Evolutionary conservation across 2,113 vertebrate species (phyloP).

Genomic region (Triplophysa siluroides): DNA sequence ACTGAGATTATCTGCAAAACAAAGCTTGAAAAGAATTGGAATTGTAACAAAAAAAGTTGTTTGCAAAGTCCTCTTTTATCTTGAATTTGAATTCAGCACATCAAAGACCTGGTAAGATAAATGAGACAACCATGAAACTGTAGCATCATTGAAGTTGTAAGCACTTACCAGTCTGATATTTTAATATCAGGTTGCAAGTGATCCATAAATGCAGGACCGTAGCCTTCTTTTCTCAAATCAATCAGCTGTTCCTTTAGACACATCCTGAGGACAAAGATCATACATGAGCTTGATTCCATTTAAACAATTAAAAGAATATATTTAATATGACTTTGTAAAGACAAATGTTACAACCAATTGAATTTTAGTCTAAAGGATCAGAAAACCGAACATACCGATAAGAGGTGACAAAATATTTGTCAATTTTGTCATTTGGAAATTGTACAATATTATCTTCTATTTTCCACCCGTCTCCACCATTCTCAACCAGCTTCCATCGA

Average conservation of each 20-base stretch:
- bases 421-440: slow-evolving; percentile 59
- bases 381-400: slow-evolving; percentile 60
- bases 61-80: too few relatives aligned
- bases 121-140: not conserved
- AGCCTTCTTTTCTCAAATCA: slow-evolving; percentile 67
- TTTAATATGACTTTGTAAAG: not conserved
- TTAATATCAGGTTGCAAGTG: slow-evolving; percentile 67
- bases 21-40: too few relatives aligned
- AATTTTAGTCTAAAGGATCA: not conserved
- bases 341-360: too few relatives aligned
- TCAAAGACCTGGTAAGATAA: not conserved
- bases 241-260: slow-evolving; percentile 73
- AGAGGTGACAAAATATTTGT: slow-evolving; percentile 73
- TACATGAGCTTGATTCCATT: too few relatives aligned
- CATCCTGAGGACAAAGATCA: slow-evolving; percentile 47
- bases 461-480: slow-evolving; percentile 67
- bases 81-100: too few relatives aligned
- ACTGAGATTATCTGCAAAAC: too few relatives aligned
- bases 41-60: too few relatives aligned
- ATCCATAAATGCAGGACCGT: slow-evolving; percentile 69
- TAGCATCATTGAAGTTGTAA: not conserved
- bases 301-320: too few relatives aligned
- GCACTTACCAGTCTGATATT: slow-evolving; percentile 74
- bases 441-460: slow-evolving; percentile 17
- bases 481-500: slow-evolving; percentile 61